Evolutionary conservation across 2,888 invertebrate genomes (phyloP).

Genomic region (Rhagonycha fulva): DNA sequence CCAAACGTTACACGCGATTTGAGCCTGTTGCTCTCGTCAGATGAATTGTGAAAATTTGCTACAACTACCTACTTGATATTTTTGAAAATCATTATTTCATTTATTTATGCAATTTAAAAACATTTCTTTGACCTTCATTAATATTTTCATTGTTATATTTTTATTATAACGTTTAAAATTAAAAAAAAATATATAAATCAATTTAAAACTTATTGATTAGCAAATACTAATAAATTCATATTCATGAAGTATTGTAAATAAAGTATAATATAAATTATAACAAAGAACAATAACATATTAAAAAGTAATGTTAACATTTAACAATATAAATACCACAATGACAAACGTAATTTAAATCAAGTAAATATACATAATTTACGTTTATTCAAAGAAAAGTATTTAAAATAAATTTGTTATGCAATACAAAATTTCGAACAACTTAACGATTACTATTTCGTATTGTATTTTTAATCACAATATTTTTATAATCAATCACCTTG

Average conservation of each 20-base stretch:
- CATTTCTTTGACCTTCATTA: neutral
- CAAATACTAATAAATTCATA: neutral
- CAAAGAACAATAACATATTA: neutral
- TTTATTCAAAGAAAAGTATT: neutral
- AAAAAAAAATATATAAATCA: neutral
- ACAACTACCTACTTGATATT: no score
- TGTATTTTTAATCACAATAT: neutral
- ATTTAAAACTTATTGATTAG: neutral
- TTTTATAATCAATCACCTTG: neutral
- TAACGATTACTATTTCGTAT: neutral
- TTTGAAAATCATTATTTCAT: no score
- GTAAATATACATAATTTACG: neutral
- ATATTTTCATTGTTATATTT: neutral
- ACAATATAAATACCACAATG: neutral
- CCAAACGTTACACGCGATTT: neutral
- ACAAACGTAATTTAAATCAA: neutral
- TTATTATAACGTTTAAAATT: neutral
- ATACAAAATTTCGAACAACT: neutral
- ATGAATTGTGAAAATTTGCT: neutral
- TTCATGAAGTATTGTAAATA: neutral
- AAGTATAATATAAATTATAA: neutral
- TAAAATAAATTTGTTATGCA: neutral
- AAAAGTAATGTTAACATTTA: neutral
- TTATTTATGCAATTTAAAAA: no score
- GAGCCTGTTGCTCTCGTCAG: neutral